phyloP scores from a whole-genome alignment of 2,113 vertebrate species.

The Strigops habroptila region DNA sequence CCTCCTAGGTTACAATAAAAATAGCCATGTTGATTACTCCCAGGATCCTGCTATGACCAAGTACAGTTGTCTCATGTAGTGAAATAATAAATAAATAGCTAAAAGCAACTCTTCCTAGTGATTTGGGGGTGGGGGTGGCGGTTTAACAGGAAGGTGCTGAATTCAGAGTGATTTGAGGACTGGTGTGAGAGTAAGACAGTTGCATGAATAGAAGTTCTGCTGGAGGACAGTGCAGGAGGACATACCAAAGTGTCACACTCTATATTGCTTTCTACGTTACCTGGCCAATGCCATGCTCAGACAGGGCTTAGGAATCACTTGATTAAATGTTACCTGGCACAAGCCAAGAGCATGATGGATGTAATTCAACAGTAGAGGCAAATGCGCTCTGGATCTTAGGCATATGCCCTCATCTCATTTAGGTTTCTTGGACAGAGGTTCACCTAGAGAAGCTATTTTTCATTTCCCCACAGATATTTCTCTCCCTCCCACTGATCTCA shows the following conservation, averaged over 20 bases:
- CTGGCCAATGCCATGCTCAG: background rate
- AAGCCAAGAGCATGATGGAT: background rate
- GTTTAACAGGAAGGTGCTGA: background rate
- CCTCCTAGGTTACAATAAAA: background rate
- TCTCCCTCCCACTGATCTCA: background rate
- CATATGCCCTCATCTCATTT: background rate
- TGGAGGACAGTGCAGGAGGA: background rate
- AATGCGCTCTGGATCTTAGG: background rate
- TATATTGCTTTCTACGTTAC: fast-evolving
- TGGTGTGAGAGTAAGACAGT: background rate
- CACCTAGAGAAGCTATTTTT: background rate
- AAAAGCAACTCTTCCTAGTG: background rate
- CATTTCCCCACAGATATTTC: background rate
- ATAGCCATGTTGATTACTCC: background rate
- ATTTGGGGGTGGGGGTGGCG: background rate
- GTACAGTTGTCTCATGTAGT: background rate
- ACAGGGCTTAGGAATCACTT: background rate
- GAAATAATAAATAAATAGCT: background rate
- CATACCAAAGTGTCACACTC: background rate
- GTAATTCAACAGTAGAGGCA: background rate
- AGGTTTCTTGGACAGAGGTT: background rate
- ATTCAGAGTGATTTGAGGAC: background rate
- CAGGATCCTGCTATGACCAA: background rate
- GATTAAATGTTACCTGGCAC: background rate
- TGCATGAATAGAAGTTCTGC: background rate